Evolutionary conservation across 2,888 invertebrate species (phyloP).

Genomic region (Axea sp.): DNA sequence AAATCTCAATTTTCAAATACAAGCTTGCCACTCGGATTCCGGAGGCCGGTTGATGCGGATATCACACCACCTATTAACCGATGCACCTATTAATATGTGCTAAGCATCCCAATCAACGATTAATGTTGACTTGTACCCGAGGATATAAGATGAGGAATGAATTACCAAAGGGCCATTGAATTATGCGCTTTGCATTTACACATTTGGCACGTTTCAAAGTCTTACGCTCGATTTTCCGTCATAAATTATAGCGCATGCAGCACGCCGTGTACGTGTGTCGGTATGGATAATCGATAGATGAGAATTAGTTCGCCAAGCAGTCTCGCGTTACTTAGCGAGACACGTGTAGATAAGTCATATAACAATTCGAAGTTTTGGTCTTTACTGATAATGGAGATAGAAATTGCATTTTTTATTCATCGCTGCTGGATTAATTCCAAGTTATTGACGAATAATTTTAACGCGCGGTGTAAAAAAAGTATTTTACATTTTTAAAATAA

Average conservation of each 20-base stretch:
- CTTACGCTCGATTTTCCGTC: conserved; percentile 21
- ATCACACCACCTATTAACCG: neutral
- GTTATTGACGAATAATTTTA: too few species aligned
- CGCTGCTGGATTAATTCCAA: too few species aligned
- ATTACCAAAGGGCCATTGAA: conserved; percentile 4
- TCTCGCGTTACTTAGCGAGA: conserved; percentile 5
- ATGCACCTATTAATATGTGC: neutral
- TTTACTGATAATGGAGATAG: neutral
- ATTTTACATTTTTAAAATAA: too few species aligned
- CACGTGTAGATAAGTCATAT: conserved; percentile 4
- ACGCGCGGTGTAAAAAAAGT: too few species aligned
- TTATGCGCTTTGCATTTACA: neutral
- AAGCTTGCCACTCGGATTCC: neutral
- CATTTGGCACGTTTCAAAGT: conserved; percentile 12
- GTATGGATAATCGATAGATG: conserved; percentile 72
- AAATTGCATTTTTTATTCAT: neutral
- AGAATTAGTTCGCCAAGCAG: conserved; percentile 70
- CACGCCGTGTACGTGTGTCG: conserved; percentile 8
- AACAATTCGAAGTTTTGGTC: neutral
- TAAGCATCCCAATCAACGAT: conserved; percentile 4
- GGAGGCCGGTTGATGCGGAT: neutral
- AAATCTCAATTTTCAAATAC: too few species aligned
- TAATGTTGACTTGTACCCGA: neutral
- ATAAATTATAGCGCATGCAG: conserved; percentile 48
- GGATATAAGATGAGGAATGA: neutral